Conservation (phyloP, 2,113 vertebrate genomes). For the Cavia porcellus region DNA sequence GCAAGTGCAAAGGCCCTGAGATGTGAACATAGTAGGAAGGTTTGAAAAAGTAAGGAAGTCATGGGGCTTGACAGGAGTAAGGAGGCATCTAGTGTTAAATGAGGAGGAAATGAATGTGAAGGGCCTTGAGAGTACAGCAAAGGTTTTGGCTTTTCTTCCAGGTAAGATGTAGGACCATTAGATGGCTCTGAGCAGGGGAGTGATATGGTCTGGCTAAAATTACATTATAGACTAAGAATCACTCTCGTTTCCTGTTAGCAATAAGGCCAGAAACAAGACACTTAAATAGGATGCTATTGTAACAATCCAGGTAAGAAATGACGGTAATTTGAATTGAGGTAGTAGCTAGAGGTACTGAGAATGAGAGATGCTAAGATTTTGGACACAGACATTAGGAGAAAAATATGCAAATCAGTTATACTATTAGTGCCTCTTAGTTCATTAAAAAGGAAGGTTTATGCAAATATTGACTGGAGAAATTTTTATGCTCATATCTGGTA, state of each 20-base stretch:
- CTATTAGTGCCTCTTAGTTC: neutral
- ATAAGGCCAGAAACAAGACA: constrained; percentile 8
- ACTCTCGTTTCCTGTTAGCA: neutral
- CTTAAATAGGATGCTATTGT: neutral
- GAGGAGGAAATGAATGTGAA: neutral
- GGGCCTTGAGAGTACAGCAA: neutral
- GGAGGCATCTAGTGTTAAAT: neutral
- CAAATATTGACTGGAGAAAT: neutral
- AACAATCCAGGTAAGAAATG: constrained; percentile 20
- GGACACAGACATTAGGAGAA: neutral
- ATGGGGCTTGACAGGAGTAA: neutral
- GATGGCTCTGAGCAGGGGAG: neutral
- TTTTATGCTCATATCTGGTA: neutral
- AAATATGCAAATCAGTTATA: neutral
- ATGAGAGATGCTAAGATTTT: neutral
- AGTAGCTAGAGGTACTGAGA: neutral
- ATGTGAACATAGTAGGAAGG: neutral
- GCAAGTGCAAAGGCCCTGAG: neutral
- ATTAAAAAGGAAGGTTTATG: neutral
- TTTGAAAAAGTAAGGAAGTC: neutral
- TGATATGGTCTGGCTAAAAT: neutral
- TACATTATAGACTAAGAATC: neutral
- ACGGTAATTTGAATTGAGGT: neutral
- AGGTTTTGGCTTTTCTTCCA: neutral
- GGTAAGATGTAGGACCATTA: neutral